These are phyloP conservation scores for Scolopax bukidnonensis DNA, from an alignment of 2,797 vertebrate genomes.

Conservation along the genomic window DNA sequence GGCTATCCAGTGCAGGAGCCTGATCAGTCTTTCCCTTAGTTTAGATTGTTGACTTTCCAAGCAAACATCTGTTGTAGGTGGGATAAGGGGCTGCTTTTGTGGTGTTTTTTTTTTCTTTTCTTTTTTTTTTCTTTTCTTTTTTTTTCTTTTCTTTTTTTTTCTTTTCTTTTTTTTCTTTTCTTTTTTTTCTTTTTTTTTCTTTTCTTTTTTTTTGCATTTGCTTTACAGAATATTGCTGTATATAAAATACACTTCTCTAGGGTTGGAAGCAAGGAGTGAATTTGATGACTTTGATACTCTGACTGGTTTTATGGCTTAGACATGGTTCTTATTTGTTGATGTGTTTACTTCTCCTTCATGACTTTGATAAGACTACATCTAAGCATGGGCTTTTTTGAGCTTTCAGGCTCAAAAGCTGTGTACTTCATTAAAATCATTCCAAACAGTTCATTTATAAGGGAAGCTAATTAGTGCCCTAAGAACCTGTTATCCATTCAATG, in stretches of 20 bases:
- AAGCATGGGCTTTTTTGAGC: neutral
- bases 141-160: neutral
- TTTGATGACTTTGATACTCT: neutral
- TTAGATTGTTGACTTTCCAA: neutral
- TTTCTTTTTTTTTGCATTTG: neutral
- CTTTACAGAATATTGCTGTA: neutral
- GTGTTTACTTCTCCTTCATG: neutral
- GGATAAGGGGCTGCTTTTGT: neutral
- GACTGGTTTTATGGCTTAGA: neutral
- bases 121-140: neutral
- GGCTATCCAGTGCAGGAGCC: neutral
- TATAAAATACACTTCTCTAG: neutral
- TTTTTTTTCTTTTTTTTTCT: too few species aligned
- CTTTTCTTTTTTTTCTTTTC: neutral
- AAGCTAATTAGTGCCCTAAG: neutral
- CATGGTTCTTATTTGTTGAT: neutral
- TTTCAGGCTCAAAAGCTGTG: neutral
- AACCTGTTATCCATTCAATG: neutral
- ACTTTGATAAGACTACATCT: neutral
- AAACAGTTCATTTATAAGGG: neutral
- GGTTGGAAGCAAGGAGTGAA: neutral
- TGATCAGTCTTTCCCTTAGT: neutral
- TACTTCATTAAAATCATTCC: neutral
- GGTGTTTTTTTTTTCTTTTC: too few species aligned
- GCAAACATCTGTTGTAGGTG: neutral